These are phyloP conservation scores for Lutjanus campechanus DNA, from an alignment of 2,797 vertebrate species.

Conservation along the genomic window DNA sequence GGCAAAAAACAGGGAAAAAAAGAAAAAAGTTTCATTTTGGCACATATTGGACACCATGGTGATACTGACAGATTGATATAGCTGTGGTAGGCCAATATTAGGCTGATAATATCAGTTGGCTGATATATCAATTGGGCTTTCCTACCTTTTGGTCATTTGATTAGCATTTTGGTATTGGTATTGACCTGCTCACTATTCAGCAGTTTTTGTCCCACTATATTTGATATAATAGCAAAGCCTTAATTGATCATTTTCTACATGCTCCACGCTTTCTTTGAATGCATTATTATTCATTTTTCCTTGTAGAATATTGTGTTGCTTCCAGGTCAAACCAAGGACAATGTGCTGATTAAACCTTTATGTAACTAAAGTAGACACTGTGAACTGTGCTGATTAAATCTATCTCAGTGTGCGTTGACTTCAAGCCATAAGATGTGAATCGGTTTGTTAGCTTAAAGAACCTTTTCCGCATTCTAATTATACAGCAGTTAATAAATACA, in stretches of 20 bases:
- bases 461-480: constrained; percentile 17
- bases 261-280: neutral
- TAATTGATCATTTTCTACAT: neutral
- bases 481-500: constrained; percentile 9
- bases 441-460: neutral
- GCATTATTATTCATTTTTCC: neutral
- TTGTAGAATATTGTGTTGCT: neutral
- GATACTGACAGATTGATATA: too few species aligned
- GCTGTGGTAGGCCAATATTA: too few species aligned
- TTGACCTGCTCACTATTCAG: neutral
- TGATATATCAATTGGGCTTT: too few species aligned
- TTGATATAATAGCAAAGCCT: neutral
- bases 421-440: neutral
- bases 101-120: too few species aligned
- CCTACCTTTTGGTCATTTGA: too few species aligned
- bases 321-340: constrained; percentile 21
- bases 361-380: neutral
- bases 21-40: too few species aligned
- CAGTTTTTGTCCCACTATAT: neutral
- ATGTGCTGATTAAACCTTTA: constrained; percentile 25
- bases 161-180: neutral
- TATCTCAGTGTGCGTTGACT: neutral
- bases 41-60: too few species aligned
- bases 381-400: constrained; percentile 3
- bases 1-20: too few species aligned